Evolutionary conservation across 2,113 vertebrate genomes (phyloP), one percentile per base, ranked within the genome.

Genomic region (Asarcornis scutulata): DNA sequence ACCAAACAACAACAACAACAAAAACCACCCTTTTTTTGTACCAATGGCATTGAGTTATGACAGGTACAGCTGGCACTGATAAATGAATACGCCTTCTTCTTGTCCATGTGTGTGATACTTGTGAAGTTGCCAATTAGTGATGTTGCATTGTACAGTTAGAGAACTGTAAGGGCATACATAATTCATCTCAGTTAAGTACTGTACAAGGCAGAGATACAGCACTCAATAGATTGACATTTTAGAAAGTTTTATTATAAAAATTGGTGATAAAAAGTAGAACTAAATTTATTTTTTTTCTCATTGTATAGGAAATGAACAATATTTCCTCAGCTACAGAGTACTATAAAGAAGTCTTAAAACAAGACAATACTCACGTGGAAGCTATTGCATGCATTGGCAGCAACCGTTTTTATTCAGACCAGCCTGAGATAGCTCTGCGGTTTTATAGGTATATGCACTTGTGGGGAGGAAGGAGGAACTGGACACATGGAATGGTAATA

Each of bases 371-470:
- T 36, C 99, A 99, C 0, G 98, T 99, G 93, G 99, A 99, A 96
- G 99, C 99, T 53, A 99, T 99, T 12, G 99, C 99, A 3, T 99
- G 99, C 88, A 99, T 99, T 66, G 99, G 99, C 93, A 99, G 99
- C 96, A 99, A 99, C 96, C 99, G 99, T 95, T 99, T 99, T 89
- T 99, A 99, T 92, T 99, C 99, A 4, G 99, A 99, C 94, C 99
- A 99, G 85, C 99, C 99, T 0, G 99, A 99, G 96, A 98, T 99
- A 52, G 99, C 99, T 1, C 97, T 99, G 77, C 98, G 99, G 10
- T 99, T 99, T 97, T 99, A 99, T 97, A 99, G 99, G 99, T 99
- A 93, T 32, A 88, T 76, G 9, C 36, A 6, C 48, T 38, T 38
- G 4, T 1, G 53, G 48, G 69, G 34, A 82, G n/a, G 76, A 50